A percentile compares a stretch with the other conserved stretches of the same genome.
Evolutionary conservation across 1,140 invertebrate species (phyloP).

Genomic region (Planococcus citri): DNA sequence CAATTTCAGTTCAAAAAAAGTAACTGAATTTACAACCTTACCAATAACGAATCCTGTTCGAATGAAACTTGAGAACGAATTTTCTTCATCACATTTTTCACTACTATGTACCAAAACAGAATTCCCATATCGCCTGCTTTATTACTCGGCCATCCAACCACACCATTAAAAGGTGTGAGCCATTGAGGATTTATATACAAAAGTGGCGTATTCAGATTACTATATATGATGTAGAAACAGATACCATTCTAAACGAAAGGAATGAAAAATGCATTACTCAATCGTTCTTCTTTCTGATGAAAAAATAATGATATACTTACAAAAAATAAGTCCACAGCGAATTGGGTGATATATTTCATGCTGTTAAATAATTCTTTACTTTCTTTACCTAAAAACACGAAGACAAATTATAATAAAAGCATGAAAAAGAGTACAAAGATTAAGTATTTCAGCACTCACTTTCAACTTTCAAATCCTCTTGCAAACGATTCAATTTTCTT

Average conservation of each 20-base stretch:
- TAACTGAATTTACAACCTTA: too few relatives aligned
- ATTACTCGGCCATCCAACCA: not conserved
- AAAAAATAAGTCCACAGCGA: constrained; percentile 4
- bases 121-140: not conserved
- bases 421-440: not conserved
- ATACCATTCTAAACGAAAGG: not conserved
- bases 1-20: too few relatives aligned
- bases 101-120: not conserved
- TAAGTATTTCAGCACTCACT: not conserved
- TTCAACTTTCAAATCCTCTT: constrained; percentile 10
- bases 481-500: constrained; percentile 16
- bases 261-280: not conserved
- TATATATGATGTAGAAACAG: not conserved
- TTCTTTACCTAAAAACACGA: not conserved
- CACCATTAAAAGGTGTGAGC: not conserved
- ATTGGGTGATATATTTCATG: not conserved
- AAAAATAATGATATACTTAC: not conserved
- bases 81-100: constrained; percentile 8
- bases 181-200: not conserved
- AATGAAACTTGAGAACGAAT: not conserved
- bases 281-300: not conserved
- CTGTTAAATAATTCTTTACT: constrained; percentile 9
- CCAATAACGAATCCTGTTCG: not conserved
- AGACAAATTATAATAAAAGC: not conserved
- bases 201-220: not conserved